Base-by-base conservation (phyloP, 2,888 invertebrate genomes). In the Napeogenes sylphis region DNA sequence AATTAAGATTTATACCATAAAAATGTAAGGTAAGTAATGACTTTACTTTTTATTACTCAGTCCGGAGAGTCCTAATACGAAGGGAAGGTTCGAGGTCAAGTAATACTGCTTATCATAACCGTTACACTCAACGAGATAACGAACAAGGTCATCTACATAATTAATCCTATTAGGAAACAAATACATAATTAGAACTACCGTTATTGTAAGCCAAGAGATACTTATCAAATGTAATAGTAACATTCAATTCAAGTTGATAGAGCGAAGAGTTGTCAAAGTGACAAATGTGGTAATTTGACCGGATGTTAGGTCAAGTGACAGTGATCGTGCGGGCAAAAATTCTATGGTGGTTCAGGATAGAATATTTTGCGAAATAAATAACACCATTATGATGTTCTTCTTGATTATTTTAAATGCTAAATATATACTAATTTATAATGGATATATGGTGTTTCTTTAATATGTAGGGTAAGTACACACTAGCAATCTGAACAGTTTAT, bases 241-340 rank as follows among this genome's bases (percentile, higher is more conserved):
- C 21, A 51, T 21, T 51, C 30, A 30, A 51, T 51, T 51, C 51
- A 30, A 51, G 30, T 51, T 51, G 30, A 51, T n/a, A 51, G 30
- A 42, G 42, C 42, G 8, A 51, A 51, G 51, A 30, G 82, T 75
- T 66, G 71, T 74, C 70, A 65, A 71, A 71, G 74, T 85, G 85
- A 87, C 83, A 84, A 84, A 87, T 85, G 81, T 77, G 82, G 81
- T 85, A 84, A 85, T 86, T 81, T 74, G 53, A 72, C 76, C 82
- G 83, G 83, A 82, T 76, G 79, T 66, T 73, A 63, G 80, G 79
- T 76, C 78, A 76, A 73, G 70, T 69, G 78, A 82, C 79, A 80
- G 80, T 21, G 21, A 84, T 79, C 69, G 75, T 69, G 75, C 77
- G 80, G 0, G 30, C 3, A 51, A 51, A 21, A 10, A 8, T 51